Evolutionary conservation across 2,797 vertebrate genomes (phyloP).

Genomic region (Phrynocephalus forsythii): DNA sequence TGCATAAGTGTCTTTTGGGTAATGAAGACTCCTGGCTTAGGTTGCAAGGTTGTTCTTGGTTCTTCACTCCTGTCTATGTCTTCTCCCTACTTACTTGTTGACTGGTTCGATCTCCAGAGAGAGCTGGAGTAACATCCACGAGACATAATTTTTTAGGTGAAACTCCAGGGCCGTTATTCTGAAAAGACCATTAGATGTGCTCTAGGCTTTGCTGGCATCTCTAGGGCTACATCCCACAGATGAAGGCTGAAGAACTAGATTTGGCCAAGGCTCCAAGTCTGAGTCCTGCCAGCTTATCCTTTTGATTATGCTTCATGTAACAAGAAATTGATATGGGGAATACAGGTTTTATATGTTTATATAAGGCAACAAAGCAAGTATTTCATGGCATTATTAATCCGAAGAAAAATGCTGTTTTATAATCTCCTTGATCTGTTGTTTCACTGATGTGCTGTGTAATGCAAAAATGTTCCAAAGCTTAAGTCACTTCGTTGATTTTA

Average conservation of each 20-base stretch:
- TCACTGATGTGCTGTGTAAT: neutral
- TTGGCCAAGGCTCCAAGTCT: neutral
- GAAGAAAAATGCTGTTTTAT: neutral
- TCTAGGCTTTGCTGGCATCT: neutral
- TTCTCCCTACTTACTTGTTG: neutral
- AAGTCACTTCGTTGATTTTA: conserved; percentile 23
- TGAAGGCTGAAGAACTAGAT: neutral
- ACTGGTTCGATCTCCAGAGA: neutral
- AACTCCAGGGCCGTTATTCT: neutral
- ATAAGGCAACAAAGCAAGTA: conserved; percentile 15
- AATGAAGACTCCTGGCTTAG: neutral
- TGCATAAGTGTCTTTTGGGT: neutral
- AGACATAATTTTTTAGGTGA: neutral
- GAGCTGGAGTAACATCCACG: neutral
- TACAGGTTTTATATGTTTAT: conserved; percentile 5
- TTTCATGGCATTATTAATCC: conserved; percentile 11
- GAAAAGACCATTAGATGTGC: neutral
- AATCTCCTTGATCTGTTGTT: conserved; percentile 42
- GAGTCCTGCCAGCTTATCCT: neutral
- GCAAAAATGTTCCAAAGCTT: neutral
- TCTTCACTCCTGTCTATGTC: neutral
- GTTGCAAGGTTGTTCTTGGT: neutral
- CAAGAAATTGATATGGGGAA: neutral
- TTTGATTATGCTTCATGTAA: neutral
- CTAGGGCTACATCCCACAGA: neutral